Base-by-base conservation (phyloP, 2,113 vertebrate species). In the Ploceus nigricollis region DNA sequence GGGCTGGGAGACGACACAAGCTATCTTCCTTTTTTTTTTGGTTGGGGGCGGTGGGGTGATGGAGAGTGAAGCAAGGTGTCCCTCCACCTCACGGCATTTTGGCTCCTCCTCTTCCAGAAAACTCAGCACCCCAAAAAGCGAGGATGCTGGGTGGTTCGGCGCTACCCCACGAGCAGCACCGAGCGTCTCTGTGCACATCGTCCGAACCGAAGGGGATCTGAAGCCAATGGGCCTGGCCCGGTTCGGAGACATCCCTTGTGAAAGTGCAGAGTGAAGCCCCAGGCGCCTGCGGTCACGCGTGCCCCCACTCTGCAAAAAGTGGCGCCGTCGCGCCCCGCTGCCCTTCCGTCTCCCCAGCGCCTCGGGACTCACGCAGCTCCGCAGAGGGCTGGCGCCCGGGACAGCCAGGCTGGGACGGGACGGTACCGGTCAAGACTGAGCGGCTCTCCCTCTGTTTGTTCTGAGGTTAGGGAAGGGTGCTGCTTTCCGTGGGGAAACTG, bases 361-460 rank as follows among this genome's bases (percentile, higher is more conserved):
- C 30, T 4, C 5, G 11, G n/a, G 5, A 35, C 28, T 20, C 31
- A 15, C 1, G 30, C 33, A 21, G 56, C 20, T 20, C 31, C 1
- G 2, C 30, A 18, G 23, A 25, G 12, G 11, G 11, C 13, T 44
- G 47, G 40, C 1, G 1, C 25, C 23, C 10, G 2, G n/a, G 19
- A 19, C 13, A 3, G 23, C 15, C 40, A 11, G 40, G 19, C 21
- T 16, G 84, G 28, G 72, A 18, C 31, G 0, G 3, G 15, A 47
- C 40, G 22, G 31, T 20, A 12, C 2, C 0, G 6, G 45, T 53
- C 50, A 31, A 24, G 22, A 39, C 12, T 11, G 24, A 89, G 30
- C 2, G 0, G 12, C 17, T 27, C 25, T 45, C 10, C 1, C 2
- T 23, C 42, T 4, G 8, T 33, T 57, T 3, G 5, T 39, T 20